Conservation (phyloP, 92 coral and sea anemone genomes). For the Siderastrea siderea region DNA sequence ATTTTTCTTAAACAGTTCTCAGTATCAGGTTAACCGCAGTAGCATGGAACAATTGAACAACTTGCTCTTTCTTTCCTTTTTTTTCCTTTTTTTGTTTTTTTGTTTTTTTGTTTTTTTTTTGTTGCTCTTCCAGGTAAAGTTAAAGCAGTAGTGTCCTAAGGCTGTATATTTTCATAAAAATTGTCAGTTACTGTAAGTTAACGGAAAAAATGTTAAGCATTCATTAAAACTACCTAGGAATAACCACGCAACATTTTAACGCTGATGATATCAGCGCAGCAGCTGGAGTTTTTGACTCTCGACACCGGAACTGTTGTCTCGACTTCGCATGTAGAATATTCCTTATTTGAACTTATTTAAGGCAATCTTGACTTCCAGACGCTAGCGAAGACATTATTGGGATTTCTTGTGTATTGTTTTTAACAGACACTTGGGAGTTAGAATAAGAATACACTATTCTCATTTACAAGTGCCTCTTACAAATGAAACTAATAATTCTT, state of each 20-base stretch:
- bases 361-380: neutral
- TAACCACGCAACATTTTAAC: neutral
- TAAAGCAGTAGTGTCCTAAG: too few relatives aligned
- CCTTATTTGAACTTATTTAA: neutral
- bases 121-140: too few relatives aligned
- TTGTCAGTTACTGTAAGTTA: too few relatives aligned
- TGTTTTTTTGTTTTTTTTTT: too few relatives aligned
- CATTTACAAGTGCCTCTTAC: neutral
- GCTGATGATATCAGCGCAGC: neutral
- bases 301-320: constrained; percentile 26
- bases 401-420: neutral
- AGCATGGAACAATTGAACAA: too few relatives aligned
- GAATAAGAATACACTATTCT: neutral
- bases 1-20: neutral
- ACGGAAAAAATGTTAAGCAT: neutral
- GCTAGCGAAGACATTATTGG: neutral
- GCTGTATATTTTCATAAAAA: too few relatives aligned
- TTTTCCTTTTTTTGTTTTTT: too few relatives aligned
- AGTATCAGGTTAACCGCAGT: too few relatives aligned
- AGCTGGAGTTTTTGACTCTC: neutral
- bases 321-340: neutral
- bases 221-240: neutral
- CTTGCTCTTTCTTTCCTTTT: too few relatives aligned
- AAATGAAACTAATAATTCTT: neutral
- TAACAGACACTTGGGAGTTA: neutral